Base-by-base conservation (phyloP, 1,140 invertebrate species). In the Physella acuta region DNA sequence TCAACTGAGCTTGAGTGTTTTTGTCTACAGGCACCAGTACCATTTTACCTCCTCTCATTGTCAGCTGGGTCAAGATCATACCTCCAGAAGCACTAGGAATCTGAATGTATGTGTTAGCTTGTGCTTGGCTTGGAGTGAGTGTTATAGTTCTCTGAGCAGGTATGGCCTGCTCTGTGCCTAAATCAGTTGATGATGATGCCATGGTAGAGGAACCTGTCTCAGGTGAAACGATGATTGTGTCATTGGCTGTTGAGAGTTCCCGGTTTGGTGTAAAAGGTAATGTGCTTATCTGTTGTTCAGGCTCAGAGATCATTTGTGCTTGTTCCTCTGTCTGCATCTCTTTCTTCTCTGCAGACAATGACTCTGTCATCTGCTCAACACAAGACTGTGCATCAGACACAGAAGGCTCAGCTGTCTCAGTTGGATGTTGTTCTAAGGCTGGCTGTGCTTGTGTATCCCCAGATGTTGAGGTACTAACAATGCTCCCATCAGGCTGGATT, bases 21-120 rank as follows among this genome's bases (percentile, higher is more conserved):
- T 68, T 68, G 36, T 44, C 39, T 2, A 68, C 66, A 24, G 66
- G 66, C 8, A 68, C 56, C 28, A 68, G 52, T 20, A 68, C 56
- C 66, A 68, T 68, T 28, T 68, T 68, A 31, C 56, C 66, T 11
- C 39, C 56, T 51, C 56, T 39, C 24, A 68, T 26, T 1, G 20
- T 28, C 20, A 68, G 66, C 39, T 60, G 66, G 14, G 36, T 58
- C 11, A 68, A n/a, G 3, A 68, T 39, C 2, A 2, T 59, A 20
- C 37, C 37, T 44, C 66, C 66, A 4, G 30, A 24, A 2, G 66
- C 37, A 14, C 44, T 68, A n/a, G 66, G 66, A 36, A 68, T 58
- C 24, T 58, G 56, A 17, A 66, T 66, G 49, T 52, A 64, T n/a
- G 28, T 64, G 49, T 1, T 64, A 33, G 62, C 34, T 17, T 61